A percentile compares a stretch with the other conserved stretches of the same genome.
These are phyloP conservation scores for Poecilobothrus nobilitatus DNA, from an alignment of 2,888 invertebrate species.

Conservation along the genomic window DNA sequence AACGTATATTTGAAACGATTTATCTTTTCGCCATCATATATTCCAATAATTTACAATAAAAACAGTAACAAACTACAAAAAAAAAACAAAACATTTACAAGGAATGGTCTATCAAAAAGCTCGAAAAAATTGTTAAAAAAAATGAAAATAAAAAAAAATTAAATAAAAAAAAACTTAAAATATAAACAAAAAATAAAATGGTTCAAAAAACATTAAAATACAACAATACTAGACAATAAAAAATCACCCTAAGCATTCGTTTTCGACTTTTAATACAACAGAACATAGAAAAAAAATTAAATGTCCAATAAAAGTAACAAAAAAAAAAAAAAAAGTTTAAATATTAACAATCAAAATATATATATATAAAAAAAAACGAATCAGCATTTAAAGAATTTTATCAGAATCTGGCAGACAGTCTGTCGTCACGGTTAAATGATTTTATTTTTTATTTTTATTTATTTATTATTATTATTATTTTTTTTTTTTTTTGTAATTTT, in stretches of 20 bases:
- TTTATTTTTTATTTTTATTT: background rate
- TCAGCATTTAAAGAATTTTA: background rate
- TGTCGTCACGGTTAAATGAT: constrained; percentile 3
- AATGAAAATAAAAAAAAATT: too few species aligned
- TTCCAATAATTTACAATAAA: background rate
- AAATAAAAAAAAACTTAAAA: background rate
- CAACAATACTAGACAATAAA: too few species aligned
- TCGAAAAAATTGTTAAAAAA: too few species aligned
- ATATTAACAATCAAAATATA: background rate
- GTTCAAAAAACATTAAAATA: background rate
- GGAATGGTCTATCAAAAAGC: background rate
- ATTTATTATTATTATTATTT: too few species aligned
- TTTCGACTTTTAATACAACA: background rate
- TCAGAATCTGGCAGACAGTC: background rate
- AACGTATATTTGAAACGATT: background rate
- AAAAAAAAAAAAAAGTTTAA: background rate
- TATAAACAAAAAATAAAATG: background rate
- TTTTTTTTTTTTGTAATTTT: too few species aligned
- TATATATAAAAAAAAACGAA: background rate
- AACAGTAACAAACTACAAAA: background rate
- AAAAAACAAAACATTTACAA: background rate
- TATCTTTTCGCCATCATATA: background rate
- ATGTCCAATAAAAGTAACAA: background rate
- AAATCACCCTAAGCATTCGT: background rate
- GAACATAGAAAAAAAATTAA: background rate